Percentiles rank a stretch among this genome's conserved stretches.
Conservation (phyloP, 2,888 invertebrate species). For the Drosophila nr. medialis region DNA sequence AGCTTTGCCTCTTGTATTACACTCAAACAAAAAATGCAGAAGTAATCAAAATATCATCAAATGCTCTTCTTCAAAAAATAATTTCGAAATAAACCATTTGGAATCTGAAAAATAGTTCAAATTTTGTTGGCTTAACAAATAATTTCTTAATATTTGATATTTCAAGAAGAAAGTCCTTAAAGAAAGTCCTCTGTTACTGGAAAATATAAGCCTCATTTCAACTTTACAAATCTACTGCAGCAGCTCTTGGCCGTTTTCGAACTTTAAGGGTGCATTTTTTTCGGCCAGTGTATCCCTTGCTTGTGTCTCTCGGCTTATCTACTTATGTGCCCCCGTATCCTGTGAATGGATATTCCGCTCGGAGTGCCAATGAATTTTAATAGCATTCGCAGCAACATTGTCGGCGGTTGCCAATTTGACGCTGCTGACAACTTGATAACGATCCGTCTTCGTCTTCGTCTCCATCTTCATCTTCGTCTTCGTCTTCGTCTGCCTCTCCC, state of each 20-base stretch:
- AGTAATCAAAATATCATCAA: too few species aligned
- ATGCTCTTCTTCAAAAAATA: too few species aligned
- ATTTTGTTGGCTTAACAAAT: too few species aligned
- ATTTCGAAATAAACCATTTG: too few species aligned
- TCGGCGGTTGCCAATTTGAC: conserved; percentile 29
- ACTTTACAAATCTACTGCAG: background rate
- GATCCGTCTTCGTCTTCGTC: conserved; percentile 7
- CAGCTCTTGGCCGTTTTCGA: background rate
- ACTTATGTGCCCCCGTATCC: conserved; percentile 16
- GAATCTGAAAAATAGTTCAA: too few species aligned
- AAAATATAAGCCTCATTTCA: background rate
- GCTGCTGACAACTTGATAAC: conserved; percentile 28
- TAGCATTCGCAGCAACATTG: conserved; percentile 38
- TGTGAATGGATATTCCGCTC: conserved; percentile 32
- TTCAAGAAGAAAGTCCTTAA: too few species aligned
- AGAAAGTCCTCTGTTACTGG: too few species aligned
- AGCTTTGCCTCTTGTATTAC: background rate
- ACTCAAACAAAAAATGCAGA: background rate
- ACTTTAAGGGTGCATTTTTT: background rate
- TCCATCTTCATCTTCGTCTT: background rate
- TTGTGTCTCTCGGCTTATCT: conserved; percentile 1
- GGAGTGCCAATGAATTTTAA: conserved; percentile 71
- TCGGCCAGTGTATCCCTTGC: background rate
- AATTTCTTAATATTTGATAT: too few species aligned
- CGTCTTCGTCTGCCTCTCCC: background rate